Conservation (phyloP, 2,113 vertebrate species). For the Pelusios castaneus region DNA sequence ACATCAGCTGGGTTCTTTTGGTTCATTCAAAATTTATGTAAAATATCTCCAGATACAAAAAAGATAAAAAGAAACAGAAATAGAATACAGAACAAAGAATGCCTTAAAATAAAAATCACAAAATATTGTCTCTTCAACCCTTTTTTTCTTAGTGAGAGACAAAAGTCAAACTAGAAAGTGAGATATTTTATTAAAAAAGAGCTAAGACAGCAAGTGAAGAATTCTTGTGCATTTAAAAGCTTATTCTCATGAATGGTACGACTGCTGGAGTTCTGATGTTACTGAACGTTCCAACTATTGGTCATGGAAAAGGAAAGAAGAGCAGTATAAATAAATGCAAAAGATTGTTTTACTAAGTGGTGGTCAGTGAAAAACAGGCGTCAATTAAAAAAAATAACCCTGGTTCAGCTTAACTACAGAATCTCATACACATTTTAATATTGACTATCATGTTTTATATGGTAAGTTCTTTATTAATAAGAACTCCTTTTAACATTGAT, state of each 20-base stretch:
- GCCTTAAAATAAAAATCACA: constrained; percentile 9
- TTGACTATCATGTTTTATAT: background rate
- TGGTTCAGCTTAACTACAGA: background rate
- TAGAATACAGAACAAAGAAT: background rate
- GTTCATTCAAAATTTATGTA: background rate
- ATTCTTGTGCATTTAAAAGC: constrained; percentile 22
- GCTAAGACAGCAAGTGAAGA: constrained; percentile 1
- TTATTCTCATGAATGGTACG: background rate
- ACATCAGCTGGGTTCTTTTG: background rate
- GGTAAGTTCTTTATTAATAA: background rate
- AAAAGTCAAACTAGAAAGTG: background rate
- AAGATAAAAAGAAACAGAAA: background rate
- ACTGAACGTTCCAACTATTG: background rate
- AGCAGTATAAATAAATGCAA: background rate
- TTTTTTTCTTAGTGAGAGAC: background rate
- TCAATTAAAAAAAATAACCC: background rate
- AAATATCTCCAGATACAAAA: background rate
- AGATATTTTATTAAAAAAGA: background rate
- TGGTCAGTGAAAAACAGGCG: background rate
- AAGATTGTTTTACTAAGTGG: background rate
- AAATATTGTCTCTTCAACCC: background rate
- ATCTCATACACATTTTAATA: constrained; percentile 1
- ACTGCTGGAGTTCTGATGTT: background rate
- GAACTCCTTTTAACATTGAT: background rate
- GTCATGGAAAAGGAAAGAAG: background rate